Evolutionary conservation across 2,113 vertebrate genomes (phyloP).

Genomic region (Corythornis madagascariensis): DNA sequence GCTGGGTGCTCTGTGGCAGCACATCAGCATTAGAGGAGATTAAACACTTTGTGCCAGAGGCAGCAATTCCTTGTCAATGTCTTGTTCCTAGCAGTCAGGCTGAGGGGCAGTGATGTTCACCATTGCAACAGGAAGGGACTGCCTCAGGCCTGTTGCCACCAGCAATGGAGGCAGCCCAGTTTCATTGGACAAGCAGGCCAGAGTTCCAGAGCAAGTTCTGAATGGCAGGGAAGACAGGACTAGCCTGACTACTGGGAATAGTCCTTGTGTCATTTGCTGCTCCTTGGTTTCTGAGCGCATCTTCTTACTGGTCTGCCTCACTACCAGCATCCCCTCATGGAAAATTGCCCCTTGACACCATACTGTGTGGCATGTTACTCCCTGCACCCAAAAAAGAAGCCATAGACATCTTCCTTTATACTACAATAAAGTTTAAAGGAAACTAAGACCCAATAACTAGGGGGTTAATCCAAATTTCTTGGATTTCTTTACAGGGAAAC

Average conservation of each 20-base stretch:
- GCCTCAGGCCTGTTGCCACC: not conserved
- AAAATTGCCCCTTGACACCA: not conserved
- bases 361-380: not conserved
- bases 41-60: not conserved
- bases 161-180: not conserved
- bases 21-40: not conserved
- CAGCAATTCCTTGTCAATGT: accelerated
- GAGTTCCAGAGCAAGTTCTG: not conserved
- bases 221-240: not conserved
- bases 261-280: not conserved
- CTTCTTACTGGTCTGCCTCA: not conserved
- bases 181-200: not conserved
- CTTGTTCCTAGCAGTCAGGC: not conserved
- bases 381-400: not conserved
- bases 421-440: not conserved
- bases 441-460: not conserved
- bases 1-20: accelerated
- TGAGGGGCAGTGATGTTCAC: not conserved
- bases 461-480: not conserved
- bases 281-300: accelerated
- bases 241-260: not conserved
- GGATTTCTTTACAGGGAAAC: not conserved
- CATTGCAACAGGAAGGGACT: accelerated
- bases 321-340: not conserved
- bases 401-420: not conserved